Evolutionary conservation across 2,797 vertebrate genomes (phyloP).

Genomic region (Luscinia megarhynchos): DNA sequence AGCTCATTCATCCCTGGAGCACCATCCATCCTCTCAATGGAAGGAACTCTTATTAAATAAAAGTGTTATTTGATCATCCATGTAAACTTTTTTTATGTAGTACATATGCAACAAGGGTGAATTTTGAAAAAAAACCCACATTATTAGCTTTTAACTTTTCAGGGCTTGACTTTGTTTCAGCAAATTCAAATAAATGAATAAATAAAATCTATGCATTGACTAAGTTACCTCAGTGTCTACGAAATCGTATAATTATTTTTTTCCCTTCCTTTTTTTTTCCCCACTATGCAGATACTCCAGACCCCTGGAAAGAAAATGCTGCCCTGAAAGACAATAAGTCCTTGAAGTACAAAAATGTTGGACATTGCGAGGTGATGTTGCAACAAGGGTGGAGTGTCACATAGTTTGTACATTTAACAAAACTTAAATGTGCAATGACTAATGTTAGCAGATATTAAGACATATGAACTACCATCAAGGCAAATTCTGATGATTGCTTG

Average conservation of each 20-base stretch:
- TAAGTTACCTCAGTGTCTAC: neutral
- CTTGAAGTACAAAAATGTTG: conserved; percentile 5
- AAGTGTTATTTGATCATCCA: neutral
- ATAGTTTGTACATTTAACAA: conserved; percentile 43
- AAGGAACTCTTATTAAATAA: neutral
- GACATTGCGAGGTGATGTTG: neutral
- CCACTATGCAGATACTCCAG: neutral
- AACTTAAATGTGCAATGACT: conserved; percentile 26
- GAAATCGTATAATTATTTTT: neutral
- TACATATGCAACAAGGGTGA: neutral
- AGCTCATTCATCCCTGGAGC: neutral
- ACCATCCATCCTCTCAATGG: neutral
- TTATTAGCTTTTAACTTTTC: neutral
- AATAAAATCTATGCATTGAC: neutral
- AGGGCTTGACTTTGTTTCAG: neutral
- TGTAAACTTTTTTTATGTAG: neutral
- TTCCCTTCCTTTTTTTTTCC: neutral
- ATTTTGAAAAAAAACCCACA: neutral
- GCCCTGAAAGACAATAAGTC: neutral
- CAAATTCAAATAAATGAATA: neutral
- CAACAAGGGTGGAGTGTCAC: conserved; percentile 42
- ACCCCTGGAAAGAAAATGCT: neutral
- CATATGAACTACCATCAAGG: neutral
- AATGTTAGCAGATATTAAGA: conserved; percentile 21
- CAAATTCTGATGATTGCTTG: neutral